Evolutionary conservation across 2,888 invertebrate genomes (phyloP).

Genomic region (Tetragonisca angustula): DNA sequence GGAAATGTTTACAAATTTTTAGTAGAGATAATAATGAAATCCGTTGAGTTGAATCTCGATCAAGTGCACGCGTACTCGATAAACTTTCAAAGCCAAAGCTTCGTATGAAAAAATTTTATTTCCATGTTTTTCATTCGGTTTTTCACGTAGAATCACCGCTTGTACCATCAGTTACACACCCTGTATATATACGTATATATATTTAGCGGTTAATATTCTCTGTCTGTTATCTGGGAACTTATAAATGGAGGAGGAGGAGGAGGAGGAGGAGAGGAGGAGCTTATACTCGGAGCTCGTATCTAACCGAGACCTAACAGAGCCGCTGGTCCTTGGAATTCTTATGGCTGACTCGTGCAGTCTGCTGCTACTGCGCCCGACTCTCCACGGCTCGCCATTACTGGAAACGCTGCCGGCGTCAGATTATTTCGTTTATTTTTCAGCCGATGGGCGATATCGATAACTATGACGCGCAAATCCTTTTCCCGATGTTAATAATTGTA

Average conservation of each 20-base stretch:
- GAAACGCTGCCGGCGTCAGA: neutral
- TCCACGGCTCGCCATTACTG: neutral
- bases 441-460: slow-evolving; percentile 19
- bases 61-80: too few relatives aligned
- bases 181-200: neutral
- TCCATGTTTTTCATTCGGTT: too few relatives aligned
- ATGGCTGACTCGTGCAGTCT: slow-evolving; percentile 54
- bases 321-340: slow-evolving; percentile 46
- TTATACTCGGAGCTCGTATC: slow-evolving; percentile 33
- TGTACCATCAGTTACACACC: too few relatives aligned
- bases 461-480: slow-evolving; percentile 11
- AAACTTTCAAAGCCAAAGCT: too few relatives aligned
- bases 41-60: too few relatives aligned
- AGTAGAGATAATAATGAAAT: too few relatives aligned
- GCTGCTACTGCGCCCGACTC: slow-evolving; percentile 32
- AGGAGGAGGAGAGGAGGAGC: neutral
- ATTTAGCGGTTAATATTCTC: slow-evolving; percentile 23
- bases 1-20: too few relatives aligned
- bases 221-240: slow-evolving; percentile 37
- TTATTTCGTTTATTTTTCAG: slow-evolving; percentile 23
- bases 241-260: slow-evolving; percentile 17
- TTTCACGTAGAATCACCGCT: too few relatives aligned
- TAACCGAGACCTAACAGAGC: slow-evolving; percentile 28
- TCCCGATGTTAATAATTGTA: neutral
- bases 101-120: too few relatives aligned